phyloP scores from a whole-genome alignment of 2,113 vertebrate genomes.

The Ibidorhyncha struthersii region DNA sequence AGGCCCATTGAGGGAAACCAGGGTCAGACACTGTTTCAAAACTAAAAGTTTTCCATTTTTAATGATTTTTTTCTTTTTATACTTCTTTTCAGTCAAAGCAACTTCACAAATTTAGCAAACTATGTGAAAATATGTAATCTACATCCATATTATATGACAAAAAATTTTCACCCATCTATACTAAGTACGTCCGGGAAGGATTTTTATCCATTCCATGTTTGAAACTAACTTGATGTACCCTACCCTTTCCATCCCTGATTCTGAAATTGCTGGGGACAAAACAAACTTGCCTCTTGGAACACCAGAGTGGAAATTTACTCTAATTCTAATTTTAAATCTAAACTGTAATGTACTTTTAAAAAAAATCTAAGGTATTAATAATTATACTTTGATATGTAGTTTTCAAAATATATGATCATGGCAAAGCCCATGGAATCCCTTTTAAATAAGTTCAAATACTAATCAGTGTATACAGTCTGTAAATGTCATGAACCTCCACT shows the following conservation, averaged over 20 bases:
- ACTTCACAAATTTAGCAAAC: neutral
- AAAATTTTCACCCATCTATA: neutral
- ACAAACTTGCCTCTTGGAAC: neutral
- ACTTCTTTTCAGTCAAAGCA: neutral
- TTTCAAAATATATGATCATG: slow-evolving; percentile 13
- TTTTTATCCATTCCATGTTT: neutral
- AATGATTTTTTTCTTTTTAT: neutral
- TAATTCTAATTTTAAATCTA: neutral
- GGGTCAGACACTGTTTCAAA: neutral
- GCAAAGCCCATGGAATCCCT: neutral
- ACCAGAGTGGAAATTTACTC: neutral
- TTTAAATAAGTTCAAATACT: slow-evolving; percentile 17
- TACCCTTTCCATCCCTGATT: neutral
- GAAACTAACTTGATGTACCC: neutral
- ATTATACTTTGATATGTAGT: neutral
- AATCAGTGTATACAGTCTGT: neutral
- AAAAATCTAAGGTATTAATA: neutral
- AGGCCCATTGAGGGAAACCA: neutral
- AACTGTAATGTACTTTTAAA: neutral
- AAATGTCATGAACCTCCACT: neutral
- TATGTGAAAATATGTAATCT: neutral
- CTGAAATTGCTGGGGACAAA: neutral
- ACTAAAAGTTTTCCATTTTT: neutral
- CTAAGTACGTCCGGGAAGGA: neutral
- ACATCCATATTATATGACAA: neutral